phyloP scores from a whole-genome alignment of 1,140 invertebrate species.

The Drosophila azteca region DNA sequence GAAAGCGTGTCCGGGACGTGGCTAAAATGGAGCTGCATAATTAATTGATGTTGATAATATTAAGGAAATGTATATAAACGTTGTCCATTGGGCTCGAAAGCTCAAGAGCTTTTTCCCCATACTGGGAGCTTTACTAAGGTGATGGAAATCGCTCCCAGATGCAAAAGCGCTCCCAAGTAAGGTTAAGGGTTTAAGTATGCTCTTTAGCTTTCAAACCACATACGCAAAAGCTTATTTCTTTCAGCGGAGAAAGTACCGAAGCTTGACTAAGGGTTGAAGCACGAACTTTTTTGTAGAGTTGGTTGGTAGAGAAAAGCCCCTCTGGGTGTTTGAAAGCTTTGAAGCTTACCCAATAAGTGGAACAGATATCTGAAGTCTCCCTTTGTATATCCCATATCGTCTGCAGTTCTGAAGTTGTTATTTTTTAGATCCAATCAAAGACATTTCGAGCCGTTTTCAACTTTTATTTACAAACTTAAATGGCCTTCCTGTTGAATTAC shows the following conservation, averaged over 20 bases:
- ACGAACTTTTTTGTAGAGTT: neutral
- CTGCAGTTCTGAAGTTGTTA: too few species aligned
- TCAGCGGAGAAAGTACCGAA: too few species aligned
- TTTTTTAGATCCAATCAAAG: conserved; percentile 16
- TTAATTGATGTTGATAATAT: conserved; percentile 56
- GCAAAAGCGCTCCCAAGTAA: too few species aligned
- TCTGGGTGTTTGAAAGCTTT: neutral
- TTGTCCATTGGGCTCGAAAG: conserved; percentile 6
- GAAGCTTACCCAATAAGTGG: neutral
- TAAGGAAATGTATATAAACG: conserved; percentile 29
- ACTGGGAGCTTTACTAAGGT: too few species aligned
- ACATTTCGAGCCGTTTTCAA: conserved; percentile 53
- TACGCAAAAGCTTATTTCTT: too few species aligned
- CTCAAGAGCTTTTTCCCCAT: conserved; percentile 1
- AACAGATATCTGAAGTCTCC: too few species aligned
- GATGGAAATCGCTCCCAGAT: too few species aligned
- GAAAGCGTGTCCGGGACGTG: conserved; percentile 44
- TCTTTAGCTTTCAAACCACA: too few species aligned
- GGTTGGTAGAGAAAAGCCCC: neutral
- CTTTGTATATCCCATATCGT: too few species aligned
- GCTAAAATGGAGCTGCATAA: conserved; percentile 55
- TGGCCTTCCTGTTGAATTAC: conserved; percentile 56
- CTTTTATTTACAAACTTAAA: conserved; percentile 81
- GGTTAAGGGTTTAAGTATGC: neutral
- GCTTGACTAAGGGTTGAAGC: too few species aligned